Evolutionary conservation across 2,888 invertebrate species (phyloP), one percentile per base, ranked within the genome.

Genomic region (Nycteola revayana): DNA sequence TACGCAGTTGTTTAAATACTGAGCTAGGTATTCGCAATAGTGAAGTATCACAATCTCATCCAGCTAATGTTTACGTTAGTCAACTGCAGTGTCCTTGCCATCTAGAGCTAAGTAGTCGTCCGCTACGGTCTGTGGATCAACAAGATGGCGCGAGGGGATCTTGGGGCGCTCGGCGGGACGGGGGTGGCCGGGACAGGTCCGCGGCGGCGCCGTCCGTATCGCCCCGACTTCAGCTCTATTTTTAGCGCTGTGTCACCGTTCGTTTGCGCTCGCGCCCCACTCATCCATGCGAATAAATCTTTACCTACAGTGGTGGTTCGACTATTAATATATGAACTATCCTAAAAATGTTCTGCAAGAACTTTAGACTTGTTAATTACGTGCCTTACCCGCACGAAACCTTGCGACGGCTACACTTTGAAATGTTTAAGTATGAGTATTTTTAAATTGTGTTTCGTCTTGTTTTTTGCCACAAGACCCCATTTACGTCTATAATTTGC

Each of bases 171-270:
- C 63, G 47, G 70, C 63, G 72, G 72, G 71, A 63, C 61, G 75
- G 75, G 72, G 78, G 72, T 68, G 59, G 60, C 49, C 66, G 54
- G 64, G 73, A 63, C 68, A 61, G 70, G 69, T 66, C 66, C 52
- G 59, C 46, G 49, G 52, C 60, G 52, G 62, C 51, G 49, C 58
- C 65, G 62, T 60, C 59, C 61, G 67, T 69, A 64, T 61, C 61
- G 66, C 68, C 68, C 69, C 71, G 70, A 55, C 39, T 59, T 65
- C 66, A 68, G 65, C 76, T 81, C 85, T 87, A 87, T 88, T 87
- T 89, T 79, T 87, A 87, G 87, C 82, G 79, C 75, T 83, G 85
- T 84, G 86, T 85, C 87, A 86, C 80, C 77, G 73, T 66, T 72
- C 74, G 73, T 75, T 66, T 62, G 66, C 66, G 64, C 61, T 60